A percentile compares a stretch with the other conserved stretches of the same genome.
These are phyloP conservation scores for human (Homo sapiens) DNA, from an alignment of 2,113 vertebrate genomes.

Conservation along the genomic window GRCh38 chr9:68714501-68715000, in stretches of 20 bases:
- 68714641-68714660: not conserved
- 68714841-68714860: not conserved
- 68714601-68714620: not conserved
- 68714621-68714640: not conserved
- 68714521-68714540: not conserved
- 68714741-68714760: not conserved
- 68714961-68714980: not conserved
- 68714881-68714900: not conserved
- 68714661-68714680: not conserved
- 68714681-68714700: constrained; percentile 10
- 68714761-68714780: not conserved
- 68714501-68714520: not conserved
- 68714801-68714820: not conserved
- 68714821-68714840: not conserved
- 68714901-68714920: not conserved
- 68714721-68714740: not conserved
- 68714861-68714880: not conserved
- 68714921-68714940: not conserved
- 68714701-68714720: not conserved
- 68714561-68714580: not conserved
- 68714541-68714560: not conserved
- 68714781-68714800: not conserved
- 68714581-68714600: not conserved
- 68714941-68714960: too few relatives aligned
- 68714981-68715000: not conserved